Evolutionary conservation across 2,797 vertebrate species (phyloP).

Genomic region (Luscinia megarhynchos): DNA sequence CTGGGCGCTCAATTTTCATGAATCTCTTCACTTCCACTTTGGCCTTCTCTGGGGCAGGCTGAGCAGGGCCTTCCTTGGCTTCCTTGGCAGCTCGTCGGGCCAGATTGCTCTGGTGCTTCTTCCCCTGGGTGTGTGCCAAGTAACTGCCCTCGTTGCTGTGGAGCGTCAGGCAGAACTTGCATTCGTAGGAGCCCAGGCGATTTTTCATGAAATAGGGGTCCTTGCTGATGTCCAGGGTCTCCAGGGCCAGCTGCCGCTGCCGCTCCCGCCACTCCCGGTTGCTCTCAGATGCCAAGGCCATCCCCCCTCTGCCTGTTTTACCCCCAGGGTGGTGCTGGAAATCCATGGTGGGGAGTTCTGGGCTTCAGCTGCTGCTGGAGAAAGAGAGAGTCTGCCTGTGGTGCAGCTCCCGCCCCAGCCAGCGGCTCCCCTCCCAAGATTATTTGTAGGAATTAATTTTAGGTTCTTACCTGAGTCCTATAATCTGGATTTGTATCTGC

Average conservation of each 20-base stretch:
- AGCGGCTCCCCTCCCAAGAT: too few relatives aligned
- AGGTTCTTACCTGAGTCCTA: too few relatives aligned
- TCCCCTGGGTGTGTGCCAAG: conserved; percentile 96
- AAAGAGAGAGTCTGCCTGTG: not conserved
- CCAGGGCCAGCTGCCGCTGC: conserved; percentile 91
- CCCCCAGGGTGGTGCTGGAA: conserved; percentile 95
- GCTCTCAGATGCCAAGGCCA: conserved; percentile 94
- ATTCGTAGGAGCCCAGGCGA: conserved; percentile 97
- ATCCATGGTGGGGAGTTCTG: conserved; percentile 81
- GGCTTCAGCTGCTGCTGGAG: not conserved
- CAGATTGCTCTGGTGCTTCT: conserved; percentile 96
- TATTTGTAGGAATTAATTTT: too few relatives aligned
- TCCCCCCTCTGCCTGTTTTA: conserved; percentile 94
- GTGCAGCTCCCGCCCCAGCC: too few relatives aligned
- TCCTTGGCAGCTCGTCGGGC: conserved; percentile 96
- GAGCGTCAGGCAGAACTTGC: conserved; percentile 95
- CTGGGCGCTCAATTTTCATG: conserved; percentile 95
- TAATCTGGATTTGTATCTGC: too few relatives aligned
- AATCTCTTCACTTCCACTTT: conserved; percentile 99
- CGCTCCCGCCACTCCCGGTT: conserved; percentile 85
- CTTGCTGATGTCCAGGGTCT: conserved; percentile 98
- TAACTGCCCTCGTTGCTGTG: conserved; percentile 99
- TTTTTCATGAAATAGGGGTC: conserved; percentile 99
- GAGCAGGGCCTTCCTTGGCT: conserved; percentile 95
- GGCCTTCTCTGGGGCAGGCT: conserved; percentile 95